Conservation (phyloP, 1,140 invertebrate species). For the Euura saliciscinereae region DNA sequence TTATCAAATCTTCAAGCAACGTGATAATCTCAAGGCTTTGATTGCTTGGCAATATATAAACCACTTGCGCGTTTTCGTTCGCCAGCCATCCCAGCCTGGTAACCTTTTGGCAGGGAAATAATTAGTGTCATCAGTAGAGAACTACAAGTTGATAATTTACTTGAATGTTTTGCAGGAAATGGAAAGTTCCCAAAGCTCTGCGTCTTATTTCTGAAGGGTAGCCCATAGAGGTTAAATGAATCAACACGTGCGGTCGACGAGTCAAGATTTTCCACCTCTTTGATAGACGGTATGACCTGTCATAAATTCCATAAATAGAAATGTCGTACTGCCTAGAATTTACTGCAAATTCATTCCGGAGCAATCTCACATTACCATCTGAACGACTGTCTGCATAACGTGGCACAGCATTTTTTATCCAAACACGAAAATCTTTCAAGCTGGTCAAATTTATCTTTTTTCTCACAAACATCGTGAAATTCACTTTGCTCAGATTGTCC, state of each 20-base stretch:
- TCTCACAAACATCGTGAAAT: neutral
- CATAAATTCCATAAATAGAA: neutral
- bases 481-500: no score
- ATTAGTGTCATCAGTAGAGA: neutral
- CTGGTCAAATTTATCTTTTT: neutral
- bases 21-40: conserved; percentile 12
- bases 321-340: neutral
- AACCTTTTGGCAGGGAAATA: conserved; percentile 18
- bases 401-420: conserved; percentile 17
- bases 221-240: conserved; percentile 29
- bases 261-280: conserved; percentile 23
- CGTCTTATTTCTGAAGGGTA: conserved; percentile 18
- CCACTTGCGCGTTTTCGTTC: conserved; percentile 22
- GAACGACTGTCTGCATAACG: conserved; percentile 22
- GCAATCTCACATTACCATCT: conserved; percentile 20
- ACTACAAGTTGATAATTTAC: conserved; percentile 12
- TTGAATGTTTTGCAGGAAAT: conserved; percentile 31
- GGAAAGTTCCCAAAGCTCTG: conserved; percentile 8
- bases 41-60: conserved; percentile 29
- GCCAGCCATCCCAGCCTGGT: conserved; percentile 30
- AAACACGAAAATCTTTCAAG: conserved; percentile 19
- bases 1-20: conserved; percentile 21
- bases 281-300: conserved; percentile 22
- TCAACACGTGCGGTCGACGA: conserved; percentile 17
- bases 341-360: neutral